A percentile compares a stretch with the other conserved stretches of the same genome.
Conservation (phyloP, 53 echinoderm and acorn worm genomes). For the Echinometra lucunter region DNA sequence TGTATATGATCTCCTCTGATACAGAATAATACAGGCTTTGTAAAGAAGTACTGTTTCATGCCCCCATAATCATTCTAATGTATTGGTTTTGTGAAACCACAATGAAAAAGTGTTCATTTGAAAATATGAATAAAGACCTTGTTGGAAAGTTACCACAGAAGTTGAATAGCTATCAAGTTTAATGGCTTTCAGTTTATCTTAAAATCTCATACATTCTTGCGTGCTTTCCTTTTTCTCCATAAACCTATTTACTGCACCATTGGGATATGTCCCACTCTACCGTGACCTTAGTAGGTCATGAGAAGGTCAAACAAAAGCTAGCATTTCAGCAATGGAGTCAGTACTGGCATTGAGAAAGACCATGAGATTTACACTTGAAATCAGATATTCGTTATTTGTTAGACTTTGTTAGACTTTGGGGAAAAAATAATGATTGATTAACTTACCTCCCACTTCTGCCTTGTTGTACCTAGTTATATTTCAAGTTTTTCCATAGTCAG, state of each 20-base stretch:
- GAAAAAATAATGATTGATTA: not conserved
- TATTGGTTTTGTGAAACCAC: not conserved
- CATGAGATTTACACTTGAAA: not conserved
- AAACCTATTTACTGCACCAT: not conserved
- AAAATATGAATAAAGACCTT: not conserved
- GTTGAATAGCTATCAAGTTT: not conserved
- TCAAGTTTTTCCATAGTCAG: not conserved
- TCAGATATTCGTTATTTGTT: not conserved
- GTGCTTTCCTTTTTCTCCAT: not conserved
- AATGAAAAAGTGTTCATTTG: not conserved
- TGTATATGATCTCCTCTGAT: not conserved
- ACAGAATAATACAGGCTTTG: not conserved
- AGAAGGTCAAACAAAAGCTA: slow-evolving; percentile 53
- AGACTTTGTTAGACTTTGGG: not conserved
- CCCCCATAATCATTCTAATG: not conserved
- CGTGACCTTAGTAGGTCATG: slow-evolving; percentile 27
- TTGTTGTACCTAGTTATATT: not conserved
- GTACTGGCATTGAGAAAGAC: not conserved
- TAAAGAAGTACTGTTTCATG: not conserved
- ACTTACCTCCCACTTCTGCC: not conserved
- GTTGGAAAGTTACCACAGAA: not conserved
- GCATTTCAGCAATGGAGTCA: not conserved
- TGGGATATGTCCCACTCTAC: not conserved
- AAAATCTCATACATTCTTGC: not conserved
- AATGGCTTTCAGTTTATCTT: not conserved